Conservation (phyloP, 2,797 vertebrate species). For the Xiphorhynchus erythropygius region DNA sequence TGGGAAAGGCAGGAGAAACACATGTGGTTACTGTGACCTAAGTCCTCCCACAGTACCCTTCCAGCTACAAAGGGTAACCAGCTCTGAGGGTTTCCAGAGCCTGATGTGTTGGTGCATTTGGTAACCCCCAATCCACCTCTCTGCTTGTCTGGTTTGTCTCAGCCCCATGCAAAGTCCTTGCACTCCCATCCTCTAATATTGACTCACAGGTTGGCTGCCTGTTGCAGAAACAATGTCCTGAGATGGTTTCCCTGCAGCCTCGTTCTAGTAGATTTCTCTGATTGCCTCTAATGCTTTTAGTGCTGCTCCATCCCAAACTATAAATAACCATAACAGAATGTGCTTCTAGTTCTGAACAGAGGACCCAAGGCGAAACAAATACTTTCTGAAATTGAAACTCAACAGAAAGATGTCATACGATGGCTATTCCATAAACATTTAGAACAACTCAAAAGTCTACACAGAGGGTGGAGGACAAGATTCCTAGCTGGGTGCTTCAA, state of each 20-base stretch:
- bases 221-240: neutral
- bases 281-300: neutral
- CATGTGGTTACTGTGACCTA: too few species aligned
- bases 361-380: neutral
- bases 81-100: neutral
- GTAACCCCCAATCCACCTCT: neutral
- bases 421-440: neutral
- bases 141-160: neutral
- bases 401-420: neutral
- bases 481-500: neutral
- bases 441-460: neutral
- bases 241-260: neutral
- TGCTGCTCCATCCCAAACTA: neutral
- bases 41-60: neutral
- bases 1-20: neutral
- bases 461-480: neutral
- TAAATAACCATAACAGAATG: neutral
- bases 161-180: neutral
- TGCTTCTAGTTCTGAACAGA: neutral
- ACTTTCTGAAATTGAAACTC: neutral
- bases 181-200: too few species aligned
- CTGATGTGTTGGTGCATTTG: neutral
- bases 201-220: neutral
- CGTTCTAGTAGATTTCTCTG: neutral
- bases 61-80: neutral